phyloP scores from a whole-genome alignment of 2,797 vertebrate genomes.

The Malacoraja senta region DNA sequence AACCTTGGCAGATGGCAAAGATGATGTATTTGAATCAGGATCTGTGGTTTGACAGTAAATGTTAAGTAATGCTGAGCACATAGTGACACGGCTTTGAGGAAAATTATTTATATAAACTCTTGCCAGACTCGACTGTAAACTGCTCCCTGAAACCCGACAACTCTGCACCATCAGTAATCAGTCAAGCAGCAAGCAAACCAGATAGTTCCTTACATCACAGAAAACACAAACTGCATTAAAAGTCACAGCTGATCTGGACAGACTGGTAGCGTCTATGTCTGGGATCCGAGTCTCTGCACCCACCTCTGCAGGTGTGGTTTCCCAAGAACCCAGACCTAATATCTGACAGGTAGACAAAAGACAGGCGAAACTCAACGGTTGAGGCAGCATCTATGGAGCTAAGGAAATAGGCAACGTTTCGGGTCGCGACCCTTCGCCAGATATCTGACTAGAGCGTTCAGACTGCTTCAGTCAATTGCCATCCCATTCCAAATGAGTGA shows the following conservation, averaged over 20 bases:
- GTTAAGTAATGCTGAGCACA: not conserved
- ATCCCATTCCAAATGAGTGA: not conserved
- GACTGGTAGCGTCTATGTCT: not conserved
- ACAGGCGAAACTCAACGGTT: too few relatives aligned
- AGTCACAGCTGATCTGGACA: not conserved
- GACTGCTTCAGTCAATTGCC: not conserved
- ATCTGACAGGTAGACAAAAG: too few relatives aligned
- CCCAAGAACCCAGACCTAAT: not conserved
- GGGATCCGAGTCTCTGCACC: not conserved
- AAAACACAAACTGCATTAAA: not conserved
- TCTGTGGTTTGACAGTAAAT: not conserved
- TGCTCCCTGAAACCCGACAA: not conserved
- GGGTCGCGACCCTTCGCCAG: too few relatives aligned
- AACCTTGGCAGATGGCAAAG: constrained; percentile 5
- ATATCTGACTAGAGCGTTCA: not conserved
- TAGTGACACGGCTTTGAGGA: not conserved
- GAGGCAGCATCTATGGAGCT: too few relatives aligned
- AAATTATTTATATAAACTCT: not conserved
- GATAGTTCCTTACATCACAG: not conserved
- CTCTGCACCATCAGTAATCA: not conserved
- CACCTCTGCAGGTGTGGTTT: not conserved
- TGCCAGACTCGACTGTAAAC: not conserved
- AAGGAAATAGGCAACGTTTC: too few relatives aligned
- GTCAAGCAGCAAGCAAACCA: not conserved
- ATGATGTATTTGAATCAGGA: not conserved